Evolutionary conservation across 2,797 vertebrate species (phyloP).

Genomic region (Spinus pinus): DNA sequence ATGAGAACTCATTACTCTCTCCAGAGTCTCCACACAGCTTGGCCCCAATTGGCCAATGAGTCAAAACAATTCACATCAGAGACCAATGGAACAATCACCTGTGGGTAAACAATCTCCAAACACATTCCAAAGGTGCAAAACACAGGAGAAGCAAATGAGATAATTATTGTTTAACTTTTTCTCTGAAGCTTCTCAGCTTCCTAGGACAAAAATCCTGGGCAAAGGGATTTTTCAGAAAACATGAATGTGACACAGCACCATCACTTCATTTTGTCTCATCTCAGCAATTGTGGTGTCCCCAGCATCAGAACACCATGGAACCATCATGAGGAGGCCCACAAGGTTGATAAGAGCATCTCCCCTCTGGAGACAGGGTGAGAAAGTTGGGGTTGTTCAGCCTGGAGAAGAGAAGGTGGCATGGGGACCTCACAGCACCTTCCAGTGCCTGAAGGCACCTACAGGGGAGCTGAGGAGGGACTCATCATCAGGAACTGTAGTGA

Average conservation of each 20-base stretch:
- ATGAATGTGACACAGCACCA: not conserved
- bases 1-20: not conserved
- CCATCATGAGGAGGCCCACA: rapidly evolving
- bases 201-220: not conserved
- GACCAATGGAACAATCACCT: not conserved
- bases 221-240: not conserved
- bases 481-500: rapidly evolving
- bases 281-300: not conserved
- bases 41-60: not conserved
- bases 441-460: not conserved
- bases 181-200: not conserved
- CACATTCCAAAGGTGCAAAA: not conserved
- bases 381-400: not conserved
- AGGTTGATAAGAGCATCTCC: not conserved
- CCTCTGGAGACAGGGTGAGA: not conserved
- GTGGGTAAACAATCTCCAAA: not conserved
- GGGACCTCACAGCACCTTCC: not conserved
- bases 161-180: not conserved
- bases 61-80: not conserved
- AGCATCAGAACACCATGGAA: too few relatives aligned
- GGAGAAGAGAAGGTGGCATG: not conserved
- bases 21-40: not conserved
- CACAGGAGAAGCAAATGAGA: not conserved
- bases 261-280: too few relatives aligned
- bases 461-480: rapidly evolving